Evolutionary conservation across 2,113 vertebrate species (phyloP).

Genomic region (Oplegnathus fasciatus): DNA sequence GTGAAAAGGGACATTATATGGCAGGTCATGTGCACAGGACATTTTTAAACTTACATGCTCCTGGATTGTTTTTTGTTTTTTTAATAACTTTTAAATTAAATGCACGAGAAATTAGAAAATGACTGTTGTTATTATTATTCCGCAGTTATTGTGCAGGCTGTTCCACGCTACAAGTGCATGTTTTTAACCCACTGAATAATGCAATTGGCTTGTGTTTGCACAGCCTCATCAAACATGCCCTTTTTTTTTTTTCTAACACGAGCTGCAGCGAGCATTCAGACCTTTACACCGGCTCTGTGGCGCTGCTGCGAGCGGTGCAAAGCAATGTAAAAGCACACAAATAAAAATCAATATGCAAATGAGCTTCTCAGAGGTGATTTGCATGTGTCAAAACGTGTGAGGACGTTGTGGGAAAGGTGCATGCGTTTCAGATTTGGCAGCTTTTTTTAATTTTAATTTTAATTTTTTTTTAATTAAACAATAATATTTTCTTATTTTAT

Average conservation of each 20-base stretch:
- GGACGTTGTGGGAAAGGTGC: constrained; percentile 41
- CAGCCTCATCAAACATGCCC: constrained; percentile 78
- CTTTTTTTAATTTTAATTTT: too few species aligned
- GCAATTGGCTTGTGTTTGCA: constrained; percentile 65
- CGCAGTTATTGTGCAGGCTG: not conserved
- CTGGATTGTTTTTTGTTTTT: not conserved
- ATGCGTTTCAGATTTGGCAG: constrained; percentile 16
- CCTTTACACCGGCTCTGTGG: constrained; percentile 44
- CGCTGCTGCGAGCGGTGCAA: constrained; percentile 51
- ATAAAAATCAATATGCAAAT: constrained; percentile 75
- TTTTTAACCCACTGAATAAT: constrained; percentile 70
- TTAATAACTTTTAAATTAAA: constrained; percentile 22
- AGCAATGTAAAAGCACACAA: constrained; percentile 49
- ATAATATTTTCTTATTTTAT: not conserved
- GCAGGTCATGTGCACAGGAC: constrained; percentile 40
- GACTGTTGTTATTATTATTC: constrained; percentile 3
- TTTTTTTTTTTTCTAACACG: constrained; percentile 58
- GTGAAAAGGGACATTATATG: constrained; percentile 25
- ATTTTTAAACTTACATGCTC: not conserved
- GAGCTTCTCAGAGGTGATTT: constrained; percentile 63
- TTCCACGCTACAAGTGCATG: constrained; percentile 53
- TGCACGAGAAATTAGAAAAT: not conserved
- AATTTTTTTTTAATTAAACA: too few species aligned
- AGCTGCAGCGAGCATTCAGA: constrained; percentile 58
- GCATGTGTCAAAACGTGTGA: constrained; percentile 75